These are phyloP conservation scores for Cochlearius cochlearius DNA, from an alignment of 2,113 vertebrate genomes.

Conservation along the genomic window DNA sequence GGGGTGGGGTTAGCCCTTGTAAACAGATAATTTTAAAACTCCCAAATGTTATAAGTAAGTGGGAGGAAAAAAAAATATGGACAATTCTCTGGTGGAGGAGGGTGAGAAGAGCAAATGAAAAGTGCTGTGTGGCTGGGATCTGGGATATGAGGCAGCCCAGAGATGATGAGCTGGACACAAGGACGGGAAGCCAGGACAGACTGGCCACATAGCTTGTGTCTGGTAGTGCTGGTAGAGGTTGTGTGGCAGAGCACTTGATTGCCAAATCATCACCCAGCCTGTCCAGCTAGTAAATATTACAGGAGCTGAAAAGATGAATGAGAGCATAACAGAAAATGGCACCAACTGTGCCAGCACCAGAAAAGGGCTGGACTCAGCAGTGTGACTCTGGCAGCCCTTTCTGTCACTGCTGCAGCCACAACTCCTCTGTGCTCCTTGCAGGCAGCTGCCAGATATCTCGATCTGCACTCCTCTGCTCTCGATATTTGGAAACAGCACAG, in stretches of 20 bases:
- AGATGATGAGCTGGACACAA: not conserved
- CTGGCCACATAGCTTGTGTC: not conserved
- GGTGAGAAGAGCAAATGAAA: not conserved
- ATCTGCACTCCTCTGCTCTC: not conserved
- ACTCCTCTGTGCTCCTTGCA: not conserved
- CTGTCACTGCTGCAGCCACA: not conserved
- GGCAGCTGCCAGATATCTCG: not conserved
- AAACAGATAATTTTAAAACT: not conserved
- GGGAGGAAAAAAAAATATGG: not conserved
- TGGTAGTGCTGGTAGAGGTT: not conserved
- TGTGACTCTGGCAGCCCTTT: not conserved
- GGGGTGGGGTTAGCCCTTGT: not conserved
- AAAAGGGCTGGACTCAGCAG: not conserved
- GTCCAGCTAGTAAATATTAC: not conserved
- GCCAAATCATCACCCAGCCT: not conserved
- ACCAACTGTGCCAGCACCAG: not conserved
- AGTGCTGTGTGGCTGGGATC: not conserved
- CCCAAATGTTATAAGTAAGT: not conserved
- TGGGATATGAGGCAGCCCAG: not conserved
- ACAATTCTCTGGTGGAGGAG: not conserved
- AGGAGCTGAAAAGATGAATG: not conserved
- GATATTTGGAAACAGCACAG: not conserved
- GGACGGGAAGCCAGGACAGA: not conserved
- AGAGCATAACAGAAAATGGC: not conserved
- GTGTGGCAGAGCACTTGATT: not conserved